Percentiles rank a stretch among this genome's conserved stretches.
Evolutionary conservation across 2,888 invertebrate species (phyloP).

Genomic region (Monochamus alternatus): DNA sequence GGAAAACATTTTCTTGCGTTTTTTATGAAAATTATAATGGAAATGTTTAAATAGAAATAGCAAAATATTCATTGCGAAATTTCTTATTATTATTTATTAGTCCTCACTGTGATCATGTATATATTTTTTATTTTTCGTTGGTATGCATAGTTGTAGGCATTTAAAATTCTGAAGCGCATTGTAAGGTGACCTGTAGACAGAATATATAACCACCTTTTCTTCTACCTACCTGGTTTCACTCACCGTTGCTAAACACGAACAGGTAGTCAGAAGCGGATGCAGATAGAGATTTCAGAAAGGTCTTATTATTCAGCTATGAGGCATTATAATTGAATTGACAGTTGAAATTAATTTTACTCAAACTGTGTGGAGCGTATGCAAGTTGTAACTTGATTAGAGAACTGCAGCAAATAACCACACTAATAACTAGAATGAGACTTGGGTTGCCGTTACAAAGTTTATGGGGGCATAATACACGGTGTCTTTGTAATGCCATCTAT

Average conservation of each 20-base stretch:
- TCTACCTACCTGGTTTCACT: conserved; percentile 30
- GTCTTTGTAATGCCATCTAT: conserved; percentile 27
- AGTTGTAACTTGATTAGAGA: conserved; percentile 30
- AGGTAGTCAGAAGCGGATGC: conserved; percentile 29
- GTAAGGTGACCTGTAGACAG: neutral
- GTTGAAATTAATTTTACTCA: conserved; percentile 30
- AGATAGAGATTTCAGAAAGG: conserved; percentile 28
- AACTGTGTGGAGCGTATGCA: conserved; percentile 10
- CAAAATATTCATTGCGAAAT: too few relatives aligned
- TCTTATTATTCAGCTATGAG: conserved; percentile 28
- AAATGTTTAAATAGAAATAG: too few relatives aligned
- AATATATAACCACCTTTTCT: conserved; percentile 15
- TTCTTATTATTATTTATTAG: too few relatives aligned
- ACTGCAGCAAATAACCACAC: conserved; percentile 25
- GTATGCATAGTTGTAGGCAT: too few relatives aligned
- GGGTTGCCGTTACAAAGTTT: conserved; percentile 27
- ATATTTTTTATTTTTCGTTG: too few relatives aligned
- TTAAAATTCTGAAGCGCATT: neutral
- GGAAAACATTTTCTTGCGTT: too few relatives aligned
- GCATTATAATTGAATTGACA: conserved; percentile 29
- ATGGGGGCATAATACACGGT: conserved; percentile 23
- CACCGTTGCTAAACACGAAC: conserved; percentile 30
- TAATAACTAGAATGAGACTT: conserved; percentile 32
- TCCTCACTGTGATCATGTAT: too few relatives aligned
- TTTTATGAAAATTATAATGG: too few relatives aligned